phyloP scores from a whole-genome alignment of 2,888 invertebrate genomes.

The Mythimna loreyi region DNA sequence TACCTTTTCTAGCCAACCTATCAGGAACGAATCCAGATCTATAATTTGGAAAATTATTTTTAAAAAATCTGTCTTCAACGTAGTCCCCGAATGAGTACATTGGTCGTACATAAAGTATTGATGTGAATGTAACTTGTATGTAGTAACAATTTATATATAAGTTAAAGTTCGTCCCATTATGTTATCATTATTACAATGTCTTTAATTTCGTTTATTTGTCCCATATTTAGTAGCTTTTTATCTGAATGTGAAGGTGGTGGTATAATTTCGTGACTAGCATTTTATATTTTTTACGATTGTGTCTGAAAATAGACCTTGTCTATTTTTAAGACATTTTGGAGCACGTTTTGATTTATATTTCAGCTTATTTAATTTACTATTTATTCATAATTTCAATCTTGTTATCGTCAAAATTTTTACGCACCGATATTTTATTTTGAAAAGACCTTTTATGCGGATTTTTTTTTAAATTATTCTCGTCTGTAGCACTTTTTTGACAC shows the following conservation, averaged over 20 bases:
- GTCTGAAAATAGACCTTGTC: not conserved
- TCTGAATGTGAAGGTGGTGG: slow-evolving; percentile 58
- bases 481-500: slow-evolving; percentile 28
- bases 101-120: slow-evolving; percentile 23
- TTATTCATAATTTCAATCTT: not conserved
- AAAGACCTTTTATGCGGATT: not conserved
- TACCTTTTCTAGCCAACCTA: too few relatives aligned
- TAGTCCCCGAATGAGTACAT: slow-evolving; percentile 50
- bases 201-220: slow-evolving; percentile 44
- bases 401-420: not conserved
- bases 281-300: not conserved
- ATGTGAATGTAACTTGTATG: slow-evolving; percentile 69
- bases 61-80: too few relatives aligned
- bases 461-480: not conserved
- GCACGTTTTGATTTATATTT: slow-evolving; percentile 10
- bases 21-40: too few relatives aligned
- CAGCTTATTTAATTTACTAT: slow-evolving; percentile 5
- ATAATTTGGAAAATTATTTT: not conserved
- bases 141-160: slow-evolving; percentile 62
- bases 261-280: slow-evolving; percentile 42
- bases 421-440: not conserved
- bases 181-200: slow-evolving; percentile 44
- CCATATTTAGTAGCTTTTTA: slow-evolving; percentile 54
- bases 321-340: not conserved
- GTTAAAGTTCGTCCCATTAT: slow-evolving; percentile 55